Evolutionary conservation across 2,113 vertebrate species (phyloP), one percentile per base, ranked within the genome.

Genomic region (Ctenomys sociabilis): DNA sequence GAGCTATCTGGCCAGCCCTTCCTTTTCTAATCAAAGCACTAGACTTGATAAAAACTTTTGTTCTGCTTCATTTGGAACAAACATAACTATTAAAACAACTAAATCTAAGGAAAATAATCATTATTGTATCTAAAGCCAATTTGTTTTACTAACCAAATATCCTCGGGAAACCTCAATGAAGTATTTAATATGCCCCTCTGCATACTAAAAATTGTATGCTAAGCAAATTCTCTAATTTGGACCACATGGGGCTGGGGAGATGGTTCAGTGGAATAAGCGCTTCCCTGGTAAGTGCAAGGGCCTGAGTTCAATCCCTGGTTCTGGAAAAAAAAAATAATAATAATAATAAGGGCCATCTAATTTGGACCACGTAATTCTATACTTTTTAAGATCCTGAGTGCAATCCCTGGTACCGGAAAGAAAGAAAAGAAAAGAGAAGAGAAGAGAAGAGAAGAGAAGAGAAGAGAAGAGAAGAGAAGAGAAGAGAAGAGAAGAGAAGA

Each of bases 41-140:
- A 64, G 4, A 90, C 11, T 64, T 68, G n/a, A 93, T 37, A 88
- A 83, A 86, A 68, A 54, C 40, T 81, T 64, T 28, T 64, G 77
- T 88, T 13, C 45, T 78, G 63, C 24, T 87, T 96, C 43, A 70
- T 86, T 85, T 84, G 57, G 35, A 90, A 84, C 95, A 96, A 93
- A 90, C 59, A 88, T 63, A 85, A 93, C 68, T 88, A 92, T 85
- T 43, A 96, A 96, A 96, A 93, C 16, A 81, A 92, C 57, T 82
- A 82, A 88, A 93, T 72, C 35, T 30, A 88, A 95, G 26, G 92
- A 90, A 95, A 87, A 54, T 63, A 45, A 54, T 75, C 61, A 80
- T 72, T 90, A 52, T 22, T 91, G 0, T 40, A 87, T 66, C 64
- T 87, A 96, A 95, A 84, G 22, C 16, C 5, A 52, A 84, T 57